Base-by-base conservation (phyloP, 2,888 invertebrate species). In the Drosophila histrio region DNA sequence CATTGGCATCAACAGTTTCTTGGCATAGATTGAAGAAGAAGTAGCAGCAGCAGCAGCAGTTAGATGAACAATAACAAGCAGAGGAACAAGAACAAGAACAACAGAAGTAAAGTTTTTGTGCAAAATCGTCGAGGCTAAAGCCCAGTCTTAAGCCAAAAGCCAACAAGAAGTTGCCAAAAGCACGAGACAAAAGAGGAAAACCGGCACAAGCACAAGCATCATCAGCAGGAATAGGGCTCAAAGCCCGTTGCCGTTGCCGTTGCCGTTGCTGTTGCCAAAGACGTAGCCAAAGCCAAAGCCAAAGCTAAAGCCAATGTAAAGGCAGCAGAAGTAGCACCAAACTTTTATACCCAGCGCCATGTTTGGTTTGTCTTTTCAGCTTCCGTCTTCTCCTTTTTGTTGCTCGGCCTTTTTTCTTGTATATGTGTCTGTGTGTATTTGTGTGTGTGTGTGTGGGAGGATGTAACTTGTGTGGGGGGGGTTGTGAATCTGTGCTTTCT, bases 331-430 rank as follows among this genome's bases (percentile, higher is more conserved):
- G 75, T 58, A 70, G 72, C 58, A 54, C 65, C 84, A 84, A 88
- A 86, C 77, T 88, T 89, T 87, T 85, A 61, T 83, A 78, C 80
- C 72, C 76, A 77, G 79, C 89, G 87, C 89, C 90, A 89, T 90
- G 89, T 90, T 90, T 89, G 90, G 90, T 90, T 90, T 90, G 90
- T 89, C 90, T 90, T 90, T 89, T 72, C 79, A 90, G 89, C 83
- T 89, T 90, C 89, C 88, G 90, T 66, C 79, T 83, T 76, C 66
- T 61, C 39, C 57, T 57, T 74, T 83, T 74, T 67, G 58, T 67
- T 70, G 38, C 57, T 58, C 58, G 57, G 58, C 71, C 66, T 72
- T 57, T 62, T 67, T 68, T 64, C 47, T 49, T 34, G 39, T 26
- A 13, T 39, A 1, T 41, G 19, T 44, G 36, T 11, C 36, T 68